Percentiles rank a stretch among this genome's conserved stretches.
Evolutionary conservation across 2,797 vertebrate species (phyloP).

Genomic region (Rhinichthys osculus): DNA sequence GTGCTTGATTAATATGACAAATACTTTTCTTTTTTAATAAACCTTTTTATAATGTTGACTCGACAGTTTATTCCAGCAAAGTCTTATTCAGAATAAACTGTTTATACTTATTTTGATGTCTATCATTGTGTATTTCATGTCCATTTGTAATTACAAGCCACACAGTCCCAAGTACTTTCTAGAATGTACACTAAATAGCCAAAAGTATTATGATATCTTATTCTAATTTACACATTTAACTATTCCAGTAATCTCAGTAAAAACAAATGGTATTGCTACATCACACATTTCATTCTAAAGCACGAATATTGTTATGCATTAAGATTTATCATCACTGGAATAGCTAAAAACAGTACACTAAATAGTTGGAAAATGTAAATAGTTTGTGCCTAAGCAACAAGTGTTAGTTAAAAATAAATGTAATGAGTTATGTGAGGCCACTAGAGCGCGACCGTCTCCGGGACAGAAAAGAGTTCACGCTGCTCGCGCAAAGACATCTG

Average conservation of each 20-base stretch:
- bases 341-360: neutral
- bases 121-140: neutral
- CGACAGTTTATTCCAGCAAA: neutral
- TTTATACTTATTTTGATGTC: neutral
- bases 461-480: slow-evolving; percentile 53
- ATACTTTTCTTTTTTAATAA: neutral
- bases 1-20: neutral
- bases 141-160: neutral
- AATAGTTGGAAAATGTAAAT: neutral
- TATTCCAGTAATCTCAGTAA: too few relatives aligned
- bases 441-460: slow-evolving; percentile 67
- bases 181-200: neutral
- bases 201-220: neutral
- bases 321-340: neutral
- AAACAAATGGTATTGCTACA: neutral
- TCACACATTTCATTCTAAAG: neutral
- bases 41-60: neutral
- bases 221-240: neutral
- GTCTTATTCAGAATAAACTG: neutral
- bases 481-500: slow-evolving; percentile 34
- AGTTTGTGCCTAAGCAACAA: neutral
- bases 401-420: neutral
- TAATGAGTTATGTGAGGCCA: neutral
- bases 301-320: neutral
- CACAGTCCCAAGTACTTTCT: neutral